Conservation (phyloP, 2,113 vertebrate species). For the Eclectus roratus region DNA sequence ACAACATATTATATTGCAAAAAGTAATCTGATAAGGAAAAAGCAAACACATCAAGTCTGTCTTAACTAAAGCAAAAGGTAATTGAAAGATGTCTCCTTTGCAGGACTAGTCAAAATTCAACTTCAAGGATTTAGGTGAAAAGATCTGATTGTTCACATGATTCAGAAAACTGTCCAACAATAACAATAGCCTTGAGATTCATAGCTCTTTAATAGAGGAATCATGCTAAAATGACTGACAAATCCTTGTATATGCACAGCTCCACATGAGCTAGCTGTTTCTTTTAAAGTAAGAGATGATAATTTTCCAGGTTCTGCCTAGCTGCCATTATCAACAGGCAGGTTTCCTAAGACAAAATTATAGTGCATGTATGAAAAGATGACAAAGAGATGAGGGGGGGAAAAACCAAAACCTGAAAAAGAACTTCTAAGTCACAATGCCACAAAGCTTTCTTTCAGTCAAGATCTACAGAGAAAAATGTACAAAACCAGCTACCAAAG, state of each 20-base stretch:
- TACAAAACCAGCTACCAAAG: neutral
- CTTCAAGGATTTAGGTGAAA: neutral
- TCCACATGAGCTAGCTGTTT: neutral
- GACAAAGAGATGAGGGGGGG: neutral
- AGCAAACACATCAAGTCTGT: neutral
- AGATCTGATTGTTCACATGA: neutral
- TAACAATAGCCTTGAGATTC: neutral
- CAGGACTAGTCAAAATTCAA: neutral
- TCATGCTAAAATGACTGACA: neutral
- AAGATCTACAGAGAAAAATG: neutral
- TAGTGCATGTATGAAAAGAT: neutral
- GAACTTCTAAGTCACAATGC: neutral
- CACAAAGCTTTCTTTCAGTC: neutral
- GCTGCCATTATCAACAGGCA: neutral
- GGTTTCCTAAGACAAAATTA: neutral
- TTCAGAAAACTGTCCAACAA: neutral
- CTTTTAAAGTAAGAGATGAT: neutral
- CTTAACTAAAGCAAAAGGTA: neutral
- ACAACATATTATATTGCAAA: neutral
- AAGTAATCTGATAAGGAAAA: neutral
- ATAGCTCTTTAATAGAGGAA: neutral
- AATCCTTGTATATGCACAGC: neutral
- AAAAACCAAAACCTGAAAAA: neutral
- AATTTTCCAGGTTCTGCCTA: neutral
- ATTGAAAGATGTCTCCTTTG: neutral